Percentiles rank a stretch among this genome's conserved stretches.
Evolutionary conservation across 2,113 vertebrate genomes (phyloP).

Genomic region (Nyctereutes procyonoides): DNA sequence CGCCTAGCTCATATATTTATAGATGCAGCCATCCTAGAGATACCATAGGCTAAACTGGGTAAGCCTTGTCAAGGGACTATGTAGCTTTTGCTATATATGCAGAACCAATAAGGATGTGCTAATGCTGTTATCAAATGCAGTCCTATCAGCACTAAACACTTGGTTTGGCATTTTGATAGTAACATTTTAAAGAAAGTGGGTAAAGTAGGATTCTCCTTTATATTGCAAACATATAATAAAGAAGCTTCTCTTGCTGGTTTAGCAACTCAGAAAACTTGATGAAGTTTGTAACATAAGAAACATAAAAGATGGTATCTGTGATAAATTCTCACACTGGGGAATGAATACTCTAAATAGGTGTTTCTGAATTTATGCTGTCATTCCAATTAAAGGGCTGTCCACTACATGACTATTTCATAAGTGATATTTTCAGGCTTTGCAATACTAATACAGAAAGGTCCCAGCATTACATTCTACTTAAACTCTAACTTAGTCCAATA

Average conservation of each 20-base stretch:
- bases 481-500: not conserved
- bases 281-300: conserved; percentile 29
- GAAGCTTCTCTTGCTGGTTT: conserved; percentile 14
- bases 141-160: conserved; percentile 66
- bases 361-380: conserved; percentile 49
- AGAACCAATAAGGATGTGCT: conserved; percentile 38
- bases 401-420: conserved; percentile 46
- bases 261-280: conserved; percentile 52
- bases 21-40: not conserved
- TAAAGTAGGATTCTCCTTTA: conserved; percentile 54
- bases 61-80: conserved; percentile 34
- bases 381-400: conserved; percentile 3
- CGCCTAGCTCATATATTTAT: conserved; percentile 38
- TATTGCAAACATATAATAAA: conserved; percentile 56
- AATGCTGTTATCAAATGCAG: conserved; percentile 51
- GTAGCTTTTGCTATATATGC: conserved; percentile 10
- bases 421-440: conserved; percentile 44
- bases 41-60: conserved; percentile 11
- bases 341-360: conserved; percentile 15
- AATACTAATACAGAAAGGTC: conserved; percentile 13
- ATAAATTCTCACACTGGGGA: conserved; percentile 47
- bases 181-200: conserved; percentile 60
- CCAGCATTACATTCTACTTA: not conserved
- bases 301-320: conserved; percentile 26
- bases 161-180: conserved; percentile 55